A percentile compares a stretch with the other conserved stretches of the same genome.
These are phyloP conservation scores for Cygnus atratus DNA, from an alignment of 2,113 vertebrate genomes.

Conservation along the genomic window DNA sequence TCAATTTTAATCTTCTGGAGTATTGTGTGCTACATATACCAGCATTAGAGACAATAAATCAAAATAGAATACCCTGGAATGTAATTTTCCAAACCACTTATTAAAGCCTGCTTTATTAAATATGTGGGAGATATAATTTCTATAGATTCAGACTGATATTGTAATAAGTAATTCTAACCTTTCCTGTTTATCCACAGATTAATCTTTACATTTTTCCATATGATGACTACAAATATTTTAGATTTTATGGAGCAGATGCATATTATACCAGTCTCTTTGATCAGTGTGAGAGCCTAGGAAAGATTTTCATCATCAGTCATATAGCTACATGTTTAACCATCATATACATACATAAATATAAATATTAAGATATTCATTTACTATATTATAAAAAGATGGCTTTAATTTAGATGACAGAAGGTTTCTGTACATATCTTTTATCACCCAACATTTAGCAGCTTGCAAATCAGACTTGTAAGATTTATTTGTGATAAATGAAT, in stretches of 20 bases:
- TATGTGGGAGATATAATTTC: slow-evolving; percentile 40
- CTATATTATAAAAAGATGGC: not conserved
- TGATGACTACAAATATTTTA: slow-evolving; percentile 28
- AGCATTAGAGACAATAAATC: slow-evolving; percentile 57
- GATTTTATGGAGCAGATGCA: not conserved
- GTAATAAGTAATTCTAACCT: slow-evolving; percentile 9
- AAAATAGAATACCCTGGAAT: slow-evolving; percentile 32
- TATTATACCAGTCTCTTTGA: not conserved
- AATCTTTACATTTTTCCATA: slow-evolving; percentile 21
- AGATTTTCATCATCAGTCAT: not conserved
- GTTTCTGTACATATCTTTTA: not conserved
- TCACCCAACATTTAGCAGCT: not conserved
- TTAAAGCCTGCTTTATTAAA: slow-evolving; percentile 46
- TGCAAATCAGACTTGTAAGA: not conserved
- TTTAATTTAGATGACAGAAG: not conserved
- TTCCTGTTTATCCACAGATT: slow-evolving; percentile 1
- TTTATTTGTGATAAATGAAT: not conserved
- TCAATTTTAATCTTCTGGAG: slow-evolving; percentile 51
- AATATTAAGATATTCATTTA: not conserved
- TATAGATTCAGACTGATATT: slow-evolving; percentile 16
- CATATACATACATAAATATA: not conserved
- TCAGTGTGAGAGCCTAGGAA: not conserved
- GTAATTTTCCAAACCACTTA: slow-evolving; percentile 50
- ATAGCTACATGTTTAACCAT: not conserved
- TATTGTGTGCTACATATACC: slow-evolving; percentile 10